Conservation (phyloP, 2,888 invertebrate genomes). For the Leptopilina myrica region DNA sequence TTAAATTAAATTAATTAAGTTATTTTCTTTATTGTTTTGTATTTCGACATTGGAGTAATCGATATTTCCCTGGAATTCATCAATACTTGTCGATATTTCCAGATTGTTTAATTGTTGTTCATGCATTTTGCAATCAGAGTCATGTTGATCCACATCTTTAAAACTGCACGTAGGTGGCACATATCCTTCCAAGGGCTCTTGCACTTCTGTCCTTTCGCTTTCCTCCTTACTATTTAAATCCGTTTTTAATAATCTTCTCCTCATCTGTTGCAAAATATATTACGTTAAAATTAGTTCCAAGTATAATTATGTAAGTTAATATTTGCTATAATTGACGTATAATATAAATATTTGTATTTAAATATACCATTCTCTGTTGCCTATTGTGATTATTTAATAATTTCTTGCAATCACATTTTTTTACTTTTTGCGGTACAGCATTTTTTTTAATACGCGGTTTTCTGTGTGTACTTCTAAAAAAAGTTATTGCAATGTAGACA, state of each 20-base stretch:
- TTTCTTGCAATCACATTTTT: neutral
- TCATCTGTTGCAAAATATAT: neutral
- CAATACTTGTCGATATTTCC: neutral
- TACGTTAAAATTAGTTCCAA: neutral
- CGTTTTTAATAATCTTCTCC: neutral
- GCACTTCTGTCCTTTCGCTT: neutral
- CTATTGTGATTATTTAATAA: neutral
- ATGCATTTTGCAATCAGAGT: neutral
- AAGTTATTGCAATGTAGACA: neutral
- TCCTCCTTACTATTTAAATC: neutral
- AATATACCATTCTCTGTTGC: neutral
- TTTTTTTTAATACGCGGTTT: neutral
- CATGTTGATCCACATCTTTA: neutral
- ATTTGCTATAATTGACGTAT: no score
- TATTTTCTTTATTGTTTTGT: neutral
- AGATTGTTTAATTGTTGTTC: neutral
- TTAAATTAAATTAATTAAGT: no score
- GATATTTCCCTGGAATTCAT: neutral
- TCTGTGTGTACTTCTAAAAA: neutral
- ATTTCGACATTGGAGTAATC: neutral
- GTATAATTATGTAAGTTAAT: neutral
- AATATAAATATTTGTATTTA: neutral
- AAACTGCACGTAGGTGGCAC: neutral
- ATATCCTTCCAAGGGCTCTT: neutral
- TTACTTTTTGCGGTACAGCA: neutral